Conservation (phyloP, 2,797 vertebrate species). For the Sparus aurata region DNA sequence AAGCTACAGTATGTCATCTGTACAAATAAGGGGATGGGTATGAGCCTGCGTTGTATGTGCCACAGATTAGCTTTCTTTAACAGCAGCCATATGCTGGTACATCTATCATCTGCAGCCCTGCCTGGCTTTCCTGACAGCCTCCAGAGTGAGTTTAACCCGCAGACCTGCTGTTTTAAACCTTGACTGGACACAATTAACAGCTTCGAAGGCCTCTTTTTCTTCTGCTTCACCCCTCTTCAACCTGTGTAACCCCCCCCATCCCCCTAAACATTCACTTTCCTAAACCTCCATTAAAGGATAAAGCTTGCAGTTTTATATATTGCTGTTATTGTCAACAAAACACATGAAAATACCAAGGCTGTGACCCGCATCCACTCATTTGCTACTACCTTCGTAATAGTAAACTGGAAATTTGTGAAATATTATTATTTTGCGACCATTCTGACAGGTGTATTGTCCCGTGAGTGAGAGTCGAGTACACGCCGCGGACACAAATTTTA, state of each 20-base stretch:
- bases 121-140: slow-evolving; percentile 58
- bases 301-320: not conserved
- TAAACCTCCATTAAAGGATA: slow-evolving; percentile 19
- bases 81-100: slow-evolving; percentile 51
- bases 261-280: slow-evolving; percentile 16
- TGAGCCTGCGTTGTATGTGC: slow-evolving; percentile 49
- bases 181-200: slow-evolving; percentile 60
- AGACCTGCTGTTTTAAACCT: slow-evolving; percentile 66
- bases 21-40: slow-evolving; percentile 25
- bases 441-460: not conserved
- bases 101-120: slow-evolving; percentile 65
- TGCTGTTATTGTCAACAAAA: slow-evolving; percentile 15
- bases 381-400: not conserved
- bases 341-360: not conserved
- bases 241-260: slow-evolving; percentile 5
- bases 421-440: not conserved
- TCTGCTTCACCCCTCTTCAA: slow-evolving; percentile 13
- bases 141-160: slow-evolving; percentile 69
- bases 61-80: slow-evolving; percentile 72
- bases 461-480: not conserved
- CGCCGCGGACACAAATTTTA: not conserved
- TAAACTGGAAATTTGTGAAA: not conserved
- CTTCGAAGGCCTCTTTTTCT: slow-evolving; percentile 29
- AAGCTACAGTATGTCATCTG: slow-evolving; percentile 50
- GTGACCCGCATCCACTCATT: not conserved